Conservation (phyloP, 2,113 vertebrate genomes). For the Paradisaea rubra region DNA sequence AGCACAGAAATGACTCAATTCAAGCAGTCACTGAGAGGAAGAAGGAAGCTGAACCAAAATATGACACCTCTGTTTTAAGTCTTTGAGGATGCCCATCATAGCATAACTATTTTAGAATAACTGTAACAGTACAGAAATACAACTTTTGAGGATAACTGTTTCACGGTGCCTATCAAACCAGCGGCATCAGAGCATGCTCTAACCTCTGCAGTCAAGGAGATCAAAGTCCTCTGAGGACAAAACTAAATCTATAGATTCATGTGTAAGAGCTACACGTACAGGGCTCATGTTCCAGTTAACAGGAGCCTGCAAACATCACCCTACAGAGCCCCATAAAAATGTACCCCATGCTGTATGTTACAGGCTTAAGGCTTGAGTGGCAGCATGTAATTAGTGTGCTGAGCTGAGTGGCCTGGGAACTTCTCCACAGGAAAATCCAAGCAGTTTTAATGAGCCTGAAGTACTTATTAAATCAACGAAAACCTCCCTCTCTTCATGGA, state of each 20-base stretch:
- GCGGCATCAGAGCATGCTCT: neutral
- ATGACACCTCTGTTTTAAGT: neutral
- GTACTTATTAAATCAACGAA: neutral
- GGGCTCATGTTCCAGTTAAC: neutral
- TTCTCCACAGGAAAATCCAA: neutral
- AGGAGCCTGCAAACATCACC: neutral
- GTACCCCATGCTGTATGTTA: neutral
- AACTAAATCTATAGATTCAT: neutral
- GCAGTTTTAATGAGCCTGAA: neutral
- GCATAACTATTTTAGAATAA: neutral
- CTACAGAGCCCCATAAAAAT: neutral
- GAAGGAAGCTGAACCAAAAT: neutral
- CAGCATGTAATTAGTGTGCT: neutral
- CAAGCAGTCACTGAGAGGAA: neutral
- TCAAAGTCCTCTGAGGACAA: neutral
- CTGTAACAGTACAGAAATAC: neutral
- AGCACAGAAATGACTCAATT: neutral
- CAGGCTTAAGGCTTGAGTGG: neutral
- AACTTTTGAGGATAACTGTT: neutral
- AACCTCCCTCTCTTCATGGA: neutral
- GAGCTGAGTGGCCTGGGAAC: neutral
- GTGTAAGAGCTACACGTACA: neutral
- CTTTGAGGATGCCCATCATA: neutral
- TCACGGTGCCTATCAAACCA: neutral
- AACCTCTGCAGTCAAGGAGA: neutral